Percentiles rank a stretch among this genome's conserved stretches.
Evolutionary conservation across 2,888 invertebrate genomes (phyloP).

Genomic region (Aethes cnicana): DNA sequence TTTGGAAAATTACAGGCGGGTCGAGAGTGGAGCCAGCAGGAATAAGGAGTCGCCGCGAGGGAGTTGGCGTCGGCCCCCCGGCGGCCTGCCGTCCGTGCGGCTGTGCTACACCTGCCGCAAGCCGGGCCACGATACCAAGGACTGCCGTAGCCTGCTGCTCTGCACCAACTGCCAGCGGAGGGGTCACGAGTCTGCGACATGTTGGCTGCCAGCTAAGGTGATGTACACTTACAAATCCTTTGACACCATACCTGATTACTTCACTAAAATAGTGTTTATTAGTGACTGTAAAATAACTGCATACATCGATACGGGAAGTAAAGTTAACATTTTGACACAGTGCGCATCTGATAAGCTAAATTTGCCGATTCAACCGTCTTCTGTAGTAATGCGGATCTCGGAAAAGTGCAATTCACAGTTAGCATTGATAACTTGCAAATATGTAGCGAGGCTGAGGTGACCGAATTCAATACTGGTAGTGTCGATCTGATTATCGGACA

Average conservation of each 20-base stretch:
- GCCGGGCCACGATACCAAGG: conserved; percentile 15
- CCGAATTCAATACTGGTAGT: not conserved
- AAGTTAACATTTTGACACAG: not conserved
- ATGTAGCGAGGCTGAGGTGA: not conserved
- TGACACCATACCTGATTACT: not conserved
- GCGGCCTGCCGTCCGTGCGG: not conserved
- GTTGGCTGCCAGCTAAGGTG: conserved; percentile 6
- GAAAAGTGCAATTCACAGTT: not conserved
- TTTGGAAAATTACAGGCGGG: conserved; percentile 29
- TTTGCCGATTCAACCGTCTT: not conserved
- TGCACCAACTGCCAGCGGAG: conserved; percentile 14
- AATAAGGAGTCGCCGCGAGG: not conserved
- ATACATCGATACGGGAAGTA: not conserved
- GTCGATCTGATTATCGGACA: not conserved
- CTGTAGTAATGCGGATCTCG: not conserved
- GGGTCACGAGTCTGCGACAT: conserved; percentile 10
- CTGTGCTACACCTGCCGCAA: conserved; percentile 23
- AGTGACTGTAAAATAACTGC: not conserved
- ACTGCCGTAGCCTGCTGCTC: conserved; percentile 4
- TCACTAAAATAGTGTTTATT: not conserved
- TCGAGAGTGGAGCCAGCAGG: not conserved
- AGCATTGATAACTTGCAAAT: not conserved
- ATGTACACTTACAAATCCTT: not conserved
- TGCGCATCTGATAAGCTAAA: not conserved
- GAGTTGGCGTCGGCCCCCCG: not conserved